Evolutionary conservation across 2,888 invertebrate species (phyloP).

Genomic region (Aleiodes leptofemur): DNA sequence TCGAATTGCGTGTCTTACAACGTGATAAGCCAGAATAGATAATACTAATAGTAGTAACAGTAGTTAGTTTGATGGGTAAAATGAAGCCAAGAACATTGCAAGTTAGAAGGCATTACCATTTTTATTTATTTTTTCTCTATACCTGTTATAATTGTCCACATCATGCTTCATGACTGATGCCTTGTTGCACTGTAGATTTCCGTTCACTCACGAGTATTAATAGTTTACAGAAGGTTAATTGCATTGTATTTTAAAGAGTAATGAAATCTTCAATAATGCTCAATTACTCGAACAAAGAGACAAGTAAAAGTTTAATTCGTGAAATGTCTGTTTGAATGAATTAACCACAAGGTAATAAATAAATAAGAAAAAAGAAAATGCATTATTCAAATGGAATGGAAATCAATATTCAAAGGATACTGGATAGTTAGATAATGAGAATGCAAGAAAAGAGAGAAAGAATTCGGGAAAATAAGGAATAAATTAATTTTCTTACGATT

Average conservation of each 20-base stretch:
- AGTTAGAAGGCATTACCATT: slow-evolving; percentile 3
- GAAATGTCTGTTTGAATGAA: slow-evolving; percentile 24
- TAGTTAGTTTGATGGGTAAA: slow-evolving; percentile 33
- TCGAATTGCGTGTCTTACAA: slow-evolving; percentile 70
- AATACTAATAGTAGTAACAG: slow-evolving; percentile 45
- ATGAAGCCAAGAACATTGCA: slow-evolving; percentile 38
- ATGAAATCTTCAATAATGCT: slow-evolving; percentile 4
- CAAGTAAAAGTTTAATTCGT: slow-evolving; percentile 25
- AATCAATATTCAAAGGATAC: slow-evolving; percentile 42
- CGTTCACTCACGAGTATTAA: slow-evolving; percentile 1
- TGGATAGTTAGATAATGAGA: slow-evolving; percentile 34
- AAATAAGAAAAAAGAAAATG: slow-evolving; percentile 36
- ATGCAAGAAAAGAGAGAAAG: slow-evolving; percentile 14
- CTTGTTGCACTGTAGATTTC: not conserved
- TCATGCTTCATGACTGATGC: not conserved
- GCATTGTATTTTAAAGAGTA: not conserved
- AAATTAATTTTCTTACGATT: slow-evolving; percentile 29
- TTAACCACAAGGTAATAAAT: slow-evolving; percentile 14
- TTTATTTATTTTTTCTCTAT: not conserved
- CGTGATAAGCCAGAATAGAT: slow-evolving; percentile 66
- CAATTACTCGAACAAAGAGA: slow-evolving; percentile 25
- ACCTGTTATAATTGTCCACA: not conserved
- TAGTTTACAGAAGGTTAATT: not conserved
- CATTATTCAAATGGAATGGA: slow-evolving; percentile 39
- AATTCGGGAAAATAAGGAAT: slow-evolving; percentile 43